Conservation (phyloP, 2,888 invertebrate genomes). For the Busseola fusca region DNA sequence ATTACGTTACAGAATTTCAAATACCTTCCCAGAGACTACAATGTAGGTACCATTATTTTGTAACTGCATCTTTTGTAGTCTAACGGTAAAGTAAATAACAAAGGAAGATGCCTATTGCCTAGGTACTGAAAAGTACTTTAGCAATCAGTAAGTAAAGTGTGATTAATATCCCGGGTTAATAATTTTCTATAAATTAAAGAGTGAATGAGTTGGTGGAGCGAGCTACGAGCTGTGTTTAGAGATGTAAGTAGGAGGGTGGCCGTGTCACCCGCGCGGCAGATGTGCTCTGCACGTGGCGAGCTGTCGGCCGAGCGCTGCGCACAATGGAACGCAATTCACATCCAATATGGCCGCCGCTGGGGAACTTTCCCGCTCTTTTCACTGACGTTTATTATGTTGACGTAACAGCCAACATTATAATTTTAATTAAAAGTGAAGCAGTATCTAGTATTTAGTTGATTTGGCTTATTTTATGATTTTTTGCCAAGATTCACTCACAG, state of each 20-base stretch:
- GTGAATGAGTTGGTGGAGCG: slow-evolving; percentile 42
- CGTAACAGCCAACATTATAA: slow-evolving; percentile 62
- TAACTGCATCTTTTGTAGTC: slow-evolving; percentile 7
- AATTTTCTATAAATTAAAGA: slow-evolving; percentile 38
- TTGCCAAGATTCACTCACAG: neutral
- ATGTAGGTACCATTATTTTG: slow-evolving; percentile 1
- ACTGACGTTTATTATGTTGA: slow-evolving; percentile 65
- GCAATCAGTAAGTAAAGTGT: slow-evolving; percentile 15
- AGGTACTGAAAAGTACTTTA: slow-evolving; percentile 5
- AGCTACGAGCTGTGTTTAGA: slow-evolving; percentile 56
- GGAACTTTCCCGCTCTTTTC: slow-evolving; percentile 85
- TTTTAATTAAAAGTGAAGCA: slow-evolving; percentile 58
- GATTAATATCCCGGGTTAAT: slow-evolving; percentile 2
- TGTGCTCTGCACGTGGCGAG: slow-evolving; percentile 80
- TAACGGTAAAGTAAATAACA: slow-evolving; percentile 27
- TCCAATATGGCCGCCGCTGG: slow-evolving; percentile 80
- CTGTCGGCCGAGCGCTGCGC: slow-evolving; percentile 73
- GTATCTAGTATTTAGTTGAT: slow-evolving; percentile 29
- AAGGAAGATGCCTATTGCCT: slow-evolving; percentile 19
- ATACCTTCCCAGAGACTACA: neutral
- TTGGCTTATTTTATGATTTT: slow-evolving; percentile 27
- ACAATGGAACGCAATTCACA: slow-evolving; percentile 83
- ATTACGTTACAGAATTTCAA: slow-evolving; percentile 6
- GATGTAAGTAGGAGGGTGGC: slow-evolving; percentile 72
- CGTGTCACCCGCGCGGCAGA: slow-evolving; percentile 75